Percentiles rank a stretch among this genome's conserved stretches.
Evolutionary conservation across 2,113 vertebrate species (phyloP).

Genomic region (Campylomormyrus tamandua): DNA sequence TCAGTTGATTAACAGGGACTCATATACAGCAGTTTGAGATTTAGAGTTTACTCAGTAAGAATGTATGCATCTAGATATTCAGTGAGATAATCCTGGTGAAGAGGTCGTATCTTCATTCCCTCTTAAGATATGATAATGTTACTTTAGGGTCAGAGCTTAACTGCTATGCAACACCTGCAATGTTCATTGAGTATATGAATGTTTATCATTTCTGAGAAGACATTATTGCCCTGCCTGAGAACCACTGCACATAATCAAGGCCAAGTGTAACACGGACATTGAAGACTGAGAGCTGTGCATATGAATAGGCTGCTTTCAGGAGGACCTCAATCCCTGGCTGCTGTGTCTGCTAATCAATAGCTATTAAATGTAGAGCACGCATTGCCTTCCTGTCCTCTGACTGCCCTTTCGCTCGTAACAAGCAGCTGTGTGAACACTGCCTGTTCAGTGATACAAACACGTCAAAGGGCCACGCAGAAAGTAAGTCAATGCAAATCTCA

Average conservation of each 20-base stretch:
- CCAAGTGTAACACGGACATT: neutral
- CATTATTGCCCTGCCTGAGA: conserved; percentile 13
- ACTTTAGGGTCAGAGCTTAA: neutral
- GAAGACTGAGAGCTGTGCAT: neutral
- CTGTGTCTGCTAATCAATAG: conserved; percentile 25
- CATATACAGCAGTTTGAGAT: neutral
- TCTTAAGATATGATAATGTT: neutral
- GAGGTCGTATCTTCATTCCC: neutral
- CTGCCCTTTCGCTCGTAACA: conserved; percentile 27
- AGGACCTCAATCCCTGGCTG: neutral
- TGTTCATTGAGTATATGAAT: neutral
- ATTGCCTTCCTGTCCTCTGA: conserved; percentile 27
- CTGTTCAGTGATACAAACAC: conserved; percentile 5
- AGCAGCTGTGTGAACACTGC: conserved; percentile 9
- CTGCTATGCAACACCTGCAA: neutral
- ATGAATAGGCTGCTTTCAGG: neutral
- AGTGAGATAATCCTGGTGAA: neutral
- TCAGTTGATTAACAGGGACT: neutral
- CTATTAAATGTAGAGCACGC: conserved; percentile 27
- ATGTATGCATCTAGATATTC: neutral
- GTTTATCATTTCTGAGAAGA: neutral
- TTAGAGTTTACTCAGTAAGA: neutral
- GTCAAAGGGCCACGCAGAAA: neutral
- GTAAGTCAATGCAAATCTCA: neutral
- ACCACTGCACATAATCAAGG: conserved; percentile 7